These are phyloP conservation scores for Camponotus floridanus DNA, from an alignment of 1,140 invertebrate genomes.

Conservation along the genomic window DNA sequence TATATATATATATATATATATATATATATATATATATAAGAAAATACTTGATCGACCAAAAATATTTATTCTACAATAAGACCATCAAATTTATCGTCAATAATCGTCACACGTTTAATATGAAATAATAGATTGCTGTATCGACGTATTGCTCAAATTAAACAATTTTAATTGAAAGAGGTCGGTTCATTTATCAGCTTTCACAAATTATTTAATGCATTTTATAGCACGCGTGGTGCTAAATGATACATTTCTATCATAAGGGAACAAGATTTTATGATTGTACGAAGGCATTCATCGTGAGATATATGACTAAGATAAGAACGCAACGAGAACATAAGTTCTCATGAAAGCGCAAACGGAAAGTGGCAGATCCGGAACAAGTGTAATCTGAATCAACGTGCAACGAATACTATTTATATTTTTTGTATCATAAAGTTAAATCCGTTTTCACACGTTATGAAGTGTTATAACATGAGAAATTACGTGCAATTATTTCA, in stretches of 20 bases:
- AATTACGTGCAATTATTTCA: neutral
- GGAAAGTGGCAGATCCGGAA: slow-evolving; percentile 52
- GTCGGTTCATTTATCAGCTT: slow-evolving; percentile 15
- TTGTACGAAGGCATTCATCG: slow-evolving; percentile 29
- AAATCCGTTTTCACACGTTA: neutral
- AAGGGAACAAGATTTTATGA: slow-evolving; percentile 40
- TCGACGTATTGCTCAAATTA: neutral
- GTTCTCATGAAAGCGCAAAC: slow-evolving; percentile 52
- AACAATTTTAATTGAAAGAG: slow-evolving; percentile 12
- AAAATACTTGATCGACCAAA: neutral
- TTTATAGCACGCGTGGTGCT: slow-evolving; percentile 7
- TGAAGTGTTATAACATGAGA: neutral
- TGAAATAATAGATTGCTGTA: neutral
- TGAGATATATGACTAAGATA: slow-evolving; percentile 45
- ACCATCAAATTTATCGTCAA: neutral
- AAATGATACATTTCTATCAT: slow-evolving; percentile 35
- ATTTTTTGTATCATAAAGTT: neutral
- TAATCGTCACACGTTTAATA: neutral
- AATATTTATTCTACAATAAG: neutral
- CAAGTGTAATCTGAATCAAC: slow-evolving; percentile 40
- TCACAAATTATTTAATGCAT: slow-evolving; percentile 37
- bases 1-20: too few relatives aligned
- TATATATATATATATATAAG: too few relatives aligned
- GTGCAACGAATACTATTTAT: neutral
- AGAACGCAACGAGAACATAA: slow-evolving; percentile 34